phyloP scores from a whole-genome alignment of 2,888 invertebrate species.

The Philereme transversata region DNA sequence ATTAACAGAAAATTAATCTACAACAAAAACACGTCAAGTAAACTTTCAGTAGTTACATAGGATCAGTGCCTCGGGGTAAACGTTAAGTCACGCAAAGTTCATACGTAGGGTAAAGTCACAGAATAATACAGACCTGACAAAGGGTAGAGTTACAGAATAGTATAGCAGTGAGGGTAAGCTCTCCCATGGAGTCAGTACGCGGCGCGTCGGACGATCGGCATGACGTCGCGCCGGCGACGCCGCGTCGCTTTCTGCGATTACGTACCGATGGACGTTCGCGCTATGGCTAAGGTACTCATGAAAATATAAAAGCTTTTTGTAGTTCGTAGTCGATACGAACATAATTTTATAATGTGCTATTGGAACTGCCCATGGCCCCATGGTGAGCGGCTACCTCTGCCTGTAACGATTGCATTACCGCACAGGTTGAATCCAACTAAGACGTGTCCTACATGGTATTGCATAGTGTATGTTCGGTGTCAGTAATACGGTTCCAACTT shows the following conservation, averaged over 20 bases:
- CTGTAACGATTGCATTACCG: no score
- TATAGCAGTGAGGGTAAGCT: constrained; percentile 9
- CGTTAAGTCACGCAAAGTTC: constrained; percentile 15
- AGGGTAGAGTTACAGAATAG: constrained; percentile 20
- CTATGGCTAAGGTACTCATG: constrained; percentile 76
- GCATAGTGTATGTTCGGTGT: no score
- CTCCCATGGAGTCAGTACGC: constrained; percentile 56
- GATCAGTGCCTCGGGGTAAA: constrained; percentile 9
- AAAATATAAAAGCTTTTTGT: not conserved
- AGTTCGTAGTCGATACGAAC: not conserved
- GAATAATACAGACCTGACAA: not conserved
- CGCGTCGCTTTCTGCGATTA: constrained; percentile 80
- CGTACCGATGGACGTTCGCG: constrained; percentile 75
- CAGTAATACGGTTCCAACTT: no score
- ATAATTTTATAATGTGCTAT: no score
- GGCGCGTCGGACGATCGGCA: constrained; percentile 64
- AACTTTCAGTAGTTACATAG: constrained; percentile 3
- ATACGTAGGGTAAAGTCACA: constrained; percentile 16
- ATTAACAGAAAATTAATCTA: constrained; percentile 1
- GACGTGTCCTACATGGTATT: no score
- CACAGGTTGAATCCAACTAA: no score
- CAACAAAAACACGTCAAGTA: constrained; percentile 1
- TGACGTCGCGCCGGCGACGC: constrained; percentile 76
- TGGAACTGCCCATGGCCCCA: no score
- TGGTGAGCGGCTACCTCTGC: no score